Conservation (phyloP, 2,888 invertebrate species). For the Ectemnius cavifrons region DNA sequence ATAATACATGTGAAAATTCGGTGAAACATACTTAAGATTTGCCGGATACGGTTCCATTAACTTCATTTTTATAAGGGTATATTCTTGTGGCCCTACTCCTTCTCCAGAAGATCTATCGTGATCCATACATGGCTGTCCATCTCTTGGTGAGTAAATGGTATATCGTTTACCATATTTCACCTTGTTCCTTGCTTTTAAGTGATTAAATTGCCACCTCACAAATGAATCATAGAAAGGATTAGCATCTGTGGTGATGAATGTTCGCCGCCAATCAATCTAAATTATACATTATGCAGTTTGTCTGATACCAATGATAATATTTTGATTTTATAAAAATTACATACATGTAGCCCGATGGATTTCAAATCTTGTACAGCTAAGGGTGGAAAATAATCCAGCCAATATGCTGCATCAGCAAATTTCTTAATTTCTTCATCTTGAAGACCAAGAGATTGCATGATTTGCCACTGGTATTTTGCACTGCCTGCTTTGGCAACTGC, state of each 20-base stretch:
- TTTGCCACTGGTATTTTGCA: constrained; percentile 98
- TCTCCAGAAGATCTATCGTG: constrained; percentile 98
- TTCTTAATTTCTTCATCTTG: constrained; percentile 93
- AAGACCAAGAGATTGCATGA: constrained; percentile 96
- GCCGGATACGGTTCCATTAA: constrained; percentile 86
- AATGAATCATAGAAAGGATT: constrained; percentile 99
- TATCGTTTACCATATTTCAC: constrained; percentile 98
- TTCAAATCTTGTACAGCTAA: constrained; percentile 91
- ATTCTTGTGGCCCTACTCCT: constrained; percentile 99
- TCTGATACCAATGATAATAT: background rate
- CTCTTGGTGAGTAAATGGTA: constrained; percentile 96
- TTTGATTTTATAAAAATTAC: constrained; percentile 61
- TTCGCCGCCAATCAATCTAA: constrained; percentile 97
- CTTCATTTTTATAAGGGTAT: constrained; percentile 96
- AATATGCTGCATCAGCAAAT: constrained; percentile 94
- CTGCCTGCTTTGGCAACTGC: constrained; percentile 93
- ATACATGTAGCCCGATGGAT: constrained; percentile 93
- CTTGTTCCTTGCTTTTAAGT: constrained; percentile 91
- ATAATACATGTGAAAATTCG: background rate
- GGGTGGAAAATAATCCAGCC: constrained; percentile 99
- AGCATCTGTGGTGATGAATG: constrained; percentile 98
- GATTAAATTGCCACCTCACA: constrained; percentile 96
- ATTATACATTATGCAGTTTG: constrained; percentile 21
- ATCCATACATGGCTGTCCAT: constrained; percentile 99
- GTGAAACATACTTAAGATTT: constrained; percentile 82